Conservation (phyloP, 2,113 vertebrate genomes). For the Lamprotornis superbus region DNA sequence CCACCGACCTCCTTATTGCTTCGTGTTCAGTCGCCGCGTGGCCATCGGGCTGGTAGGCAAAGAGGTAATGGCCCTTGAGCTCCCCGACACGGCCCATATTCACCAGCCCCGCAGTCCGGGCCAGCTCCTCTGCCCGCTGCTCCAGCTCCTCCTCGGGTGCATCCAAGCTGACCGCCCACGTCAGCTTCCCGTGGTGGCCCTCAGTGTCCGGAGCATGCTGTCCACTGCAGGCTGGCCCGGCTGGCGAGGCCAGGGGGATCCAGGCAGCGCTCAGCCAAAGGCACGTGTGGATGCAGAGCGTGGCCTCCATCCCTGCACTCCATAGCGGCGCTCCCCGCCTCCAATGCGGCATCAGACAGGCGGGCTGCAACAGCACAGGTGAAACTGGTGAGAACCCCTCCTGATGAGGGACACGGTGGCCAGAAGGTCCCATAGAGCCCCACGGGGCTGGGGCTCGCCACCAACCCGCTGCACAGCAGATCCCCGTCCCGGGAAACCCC, state of each 20-base stretch:
- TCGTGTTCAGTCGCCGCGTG: fast-evolving
- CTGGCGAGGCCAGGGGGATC: background rate
- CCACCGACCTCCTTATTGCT: conserved; percentile 48
- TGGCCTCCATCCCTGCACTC: conserved; percentile 61
- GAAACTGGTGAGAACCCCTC: fast-evolving
- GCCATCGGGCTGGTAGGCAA: conserved; percentile 56
- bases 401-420: fast-evolving
- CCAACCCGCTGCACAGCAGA: background rate
- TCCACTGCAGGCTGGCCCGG: background rate
- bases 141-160: conserved; percentile 50
- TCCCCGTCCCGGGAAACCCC: fast-evolving
- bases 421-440: background rate
- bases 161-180: conserved; percentile 86
- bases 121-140: conserved; percentile 77
- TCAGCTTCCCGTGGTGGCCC: conserved; percentile 44
- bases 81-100: conserved; percentile 91
- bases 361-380: background rate
- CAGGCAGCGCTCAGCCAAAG: conserved; percentile 61
- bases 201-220: background rate
- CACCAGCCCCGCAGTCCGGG: conserved; percentile 79
- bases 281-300: conserved; percentile 43
- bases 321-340: conserved; percentile 55
- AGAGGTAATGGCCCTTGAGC: conserved; percentile 88
- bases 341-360: conserved; percentile 75
- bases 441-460: fast-evolving